phyloP scores from a whole-genome alignment of 2,888 invertebrate species.

The Agapostemon virescens region DNA sequence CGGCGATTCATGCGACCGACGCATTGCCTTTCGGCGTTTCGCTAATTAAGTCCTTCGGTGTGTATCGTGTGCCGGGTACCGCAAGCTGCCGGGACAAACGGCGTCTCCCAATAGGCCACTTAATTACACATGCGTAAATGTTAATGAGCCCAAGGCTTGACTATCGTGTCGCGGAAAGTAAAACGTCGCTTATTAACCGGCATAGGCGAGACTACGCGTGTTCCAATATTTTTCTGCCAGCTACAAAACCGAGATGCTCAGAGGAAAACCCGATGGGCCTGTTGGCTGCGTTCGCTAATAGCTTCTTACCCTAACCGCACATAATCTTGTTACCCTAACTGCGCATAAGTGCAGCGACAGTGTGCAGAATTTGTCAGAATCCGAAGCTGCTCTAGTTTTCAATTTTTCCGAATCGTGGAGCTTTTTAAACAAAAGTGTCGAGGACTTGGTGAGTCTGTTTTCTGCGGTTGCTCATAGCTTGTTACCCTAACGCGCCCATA shows the following conservation, averaged over 20 bases:
- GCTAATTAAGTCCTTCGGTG: conserved; percentile 46
- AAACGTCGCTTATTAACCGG: background rate
- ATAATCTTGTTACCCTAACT: background rate
- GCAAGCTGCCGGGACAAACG: conserved; percentile 30
- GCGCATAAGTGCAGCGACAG: no score
- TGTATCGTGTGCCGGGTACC: conserved; percentile 26
- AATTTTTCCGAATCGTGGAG: no score
- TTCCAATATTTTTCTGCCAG: background rate
- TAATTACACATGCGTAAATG: conserved; percentile 31
- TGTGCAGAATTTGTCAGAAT: no score
- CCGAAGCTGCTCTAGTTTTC: no score
- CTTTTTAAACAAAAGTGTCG: no score
- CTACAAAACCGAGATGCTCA: background rate
- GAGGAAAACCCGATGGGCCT: background rate
- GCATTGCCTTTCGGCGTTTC: conserved; percentile 28
- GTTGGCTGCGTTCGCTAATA: background rate
- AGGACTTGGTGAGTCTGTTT: no score
- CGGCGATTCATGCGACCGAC: conserved; percentile 12
- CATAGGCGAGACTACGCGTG: conserved; percentile 10
- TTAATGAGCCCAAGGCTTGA: conserved; percentile 14
- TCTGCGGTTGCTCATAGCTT: no score
- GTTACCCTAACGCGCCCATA: no score
- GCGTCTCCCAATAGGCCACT: conserved; percentile 19
- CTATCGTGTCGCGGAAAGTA: background rate
- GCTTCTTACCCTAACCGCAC: no score